Conservation (phyloP, 1,140 invertebrate genomes). For the Calosoma granatense region DNA sequence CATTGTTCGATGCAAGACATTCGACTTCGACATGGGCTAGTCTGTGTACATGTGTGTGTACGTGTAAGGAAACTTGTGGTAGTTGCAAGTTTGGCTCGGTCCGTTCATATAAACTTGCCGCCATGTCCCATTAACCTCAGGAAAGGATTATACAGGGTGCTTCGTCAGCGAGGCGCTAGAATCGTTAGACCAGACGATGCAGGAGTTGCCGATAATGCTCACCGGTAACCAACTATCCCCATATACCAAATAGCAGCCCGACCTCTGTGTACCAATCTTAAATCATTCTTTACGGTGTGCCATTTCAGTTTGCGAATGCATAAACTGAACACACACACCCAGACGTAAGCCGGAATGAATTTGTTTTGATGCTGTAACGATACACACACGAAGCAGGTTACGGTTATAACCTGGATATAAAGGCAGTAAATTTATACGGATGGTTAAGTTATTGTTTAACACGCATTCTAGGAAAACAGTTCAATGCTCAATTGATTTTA, state of each 20-base stretch:
- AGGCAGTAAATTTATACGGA: too few relatives aligned
- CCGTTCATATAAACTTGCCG: slow-evolving; percentile 2
- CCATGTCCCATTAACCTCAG: background rate
- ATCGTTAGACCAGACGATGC: too few relatives aligned
- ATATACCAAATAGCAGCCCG: too few relatives aligned
- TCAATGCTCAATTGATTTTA: too few relatives aligned
- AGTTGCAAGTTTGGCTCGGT: background rate
- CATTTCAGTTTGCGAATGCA: background rate
- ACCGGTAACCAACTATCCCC: too few relatives aligned
- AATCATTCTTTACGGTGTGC: slow-evolving; percentile 2
- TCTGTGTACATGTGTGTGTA: too few relatives aligned
- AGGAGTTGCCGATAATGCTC: background rate
- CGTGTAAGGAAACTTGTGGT: background rate
- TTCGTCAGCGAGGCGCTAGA: background rate
- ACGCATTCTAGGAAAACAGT: too few relatives aligned
- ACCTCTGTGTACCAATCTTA: background rate
- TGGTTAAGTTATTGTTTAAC: too few relatives aligned
- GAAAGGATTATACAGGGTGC: slow-evolving; percentile 4
- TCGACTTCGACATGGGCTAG: background rate
- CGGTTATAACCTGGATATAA: too few relatives aligned
- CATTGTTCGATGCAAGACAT: slow-evolving; percentile 3
- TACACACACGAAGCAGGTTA: too few relatives aligned
- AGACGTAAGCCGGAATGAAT: background rate
- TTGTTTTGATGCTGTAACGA: background rate
- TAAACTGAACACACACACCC: background rate